Base-by-base conservation (phyloP, 1,140 invertebrate genomes). In the Drosophila kurseongensis region DNA sequence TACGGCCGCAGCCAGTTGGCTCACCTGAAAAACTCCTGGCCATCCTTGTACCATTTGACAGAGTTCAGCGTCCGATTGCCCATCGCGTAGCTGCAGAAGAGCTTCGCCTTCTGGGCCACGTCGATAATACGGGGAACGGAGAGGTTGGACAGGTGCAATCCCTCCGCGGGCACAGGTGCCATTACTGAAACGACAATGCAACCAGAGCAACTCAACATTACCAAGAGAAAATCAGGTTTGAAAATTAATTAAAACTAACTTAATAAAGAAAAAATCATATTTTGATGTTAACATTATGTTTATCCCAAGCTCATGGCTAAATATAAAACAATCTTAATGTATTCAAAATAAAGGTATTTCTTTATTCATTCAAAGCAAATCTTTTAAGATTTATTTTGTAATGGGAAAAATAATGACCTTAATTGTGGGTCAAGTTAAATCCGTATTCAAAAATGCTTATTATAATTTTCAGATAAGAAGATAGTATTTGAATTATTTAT, bases 1-100 rank as follows among this genome's bases (percentile, higher is more conserved):
- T 78, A 68, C 56, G 69, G 77, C 67, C 75, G 44, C 68, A 83
- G 65, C 60, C 51, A 27, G 56, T 63, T 14, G 41, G 93, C 91
- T 89, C 93, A 96, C 78, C 95, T 94, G 91, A 95, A 97, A 92
- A 97, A 96, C 90, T 97, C 95, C 66, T 94, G 93, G 41, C 94
- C 94, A 67, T 96, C 95, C 82, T 96, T 96, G 92, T 96, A 96
- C 96, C 96, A 97, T 92, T 96, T 97, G 66, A 97, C 95, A 0
- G 96, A 96, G 92, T 96, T 96, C 12, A 97, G 93, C 2, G 93
- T 93, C 50, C 96, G 95, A 8, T 93, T 94, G 74, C 94, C 94
- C 86, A 94, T 91, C 79, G 95, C 94, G 73, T 93, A 95, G 62
- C 93, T 92, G 83, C 94, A 95, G 60, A 93, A 93, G 32, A 95